A percentile compares a stretch with the other conserved stretches of the same genome.
Evolutionary conservation across 2,888 invertebrate genomes (phyloP).

Genomic region (Pheosia tremula): DNA sequence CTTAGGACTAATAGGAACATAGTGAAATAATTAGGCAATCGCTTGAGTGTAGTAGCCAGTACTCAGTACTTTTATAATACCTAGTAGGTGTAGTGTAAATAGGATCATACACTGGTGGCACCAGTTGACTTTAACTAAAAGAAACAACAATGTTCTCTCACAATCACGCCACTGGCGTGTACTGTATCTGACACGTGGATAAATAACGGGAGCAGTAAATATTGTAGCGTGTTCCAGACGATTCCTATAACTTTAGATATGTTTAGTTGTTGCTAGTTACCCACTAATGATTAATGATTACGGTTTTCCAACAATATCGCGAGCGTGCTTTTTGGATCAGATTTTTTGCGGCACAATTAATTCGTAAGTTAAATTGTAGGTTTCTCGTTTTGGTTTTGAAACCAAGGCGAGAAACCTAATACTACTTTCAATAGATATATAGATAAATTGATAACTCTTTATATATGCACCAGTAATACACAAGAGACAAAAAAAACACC

Average conservation of each 20-base stretch:
- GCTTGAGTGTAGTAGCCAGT: too few species aligned
- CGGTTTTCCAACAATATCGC: background rate
- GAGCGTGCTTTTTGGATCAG: background rate
- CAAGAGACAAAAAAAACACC: too few species aligned
- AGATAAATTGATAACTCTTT: too few species aligned
- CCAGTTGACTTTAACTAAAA: background rate
- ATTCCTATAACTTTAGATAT: constrained; percentile 6
- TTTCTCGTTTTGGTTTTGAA: too few species aligned
- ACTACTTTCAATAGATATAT: too few species aligned
- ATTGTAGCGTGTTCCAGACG: constrained; percentile 14
- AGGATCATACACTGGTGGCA: background rate
- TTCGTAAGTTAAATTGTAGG: background rate
- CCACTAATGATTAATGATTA: constrained; percentile 16
- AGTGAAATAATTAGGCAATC: too few species aligned
- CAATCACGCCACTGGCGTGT: constrained; percentile 27
- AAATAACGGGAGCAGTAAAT: constrained; percentile 26
- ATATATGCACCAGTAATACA: too few species aligned
- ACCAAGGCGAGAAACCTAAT: too few species aligned
- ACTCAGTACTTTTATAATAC: too few species aligned
- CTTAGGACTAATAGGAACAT: too few species aligned
- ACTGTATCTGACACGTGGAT: constrained; percentile 28
- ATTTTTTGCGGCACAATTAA: background rate
- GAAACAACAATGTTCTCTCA: constrained; percentile 23
- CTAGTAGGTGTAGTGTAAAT: background rate
- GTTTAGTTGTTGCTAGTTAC: background rate